Percentiles rank a stretch among this genome's conserved stretches.
Evolutionary conservation across 2,888 invertebrate species (phyloP).

Genomic region (Xanthorhoe spadicearia): DNA sequence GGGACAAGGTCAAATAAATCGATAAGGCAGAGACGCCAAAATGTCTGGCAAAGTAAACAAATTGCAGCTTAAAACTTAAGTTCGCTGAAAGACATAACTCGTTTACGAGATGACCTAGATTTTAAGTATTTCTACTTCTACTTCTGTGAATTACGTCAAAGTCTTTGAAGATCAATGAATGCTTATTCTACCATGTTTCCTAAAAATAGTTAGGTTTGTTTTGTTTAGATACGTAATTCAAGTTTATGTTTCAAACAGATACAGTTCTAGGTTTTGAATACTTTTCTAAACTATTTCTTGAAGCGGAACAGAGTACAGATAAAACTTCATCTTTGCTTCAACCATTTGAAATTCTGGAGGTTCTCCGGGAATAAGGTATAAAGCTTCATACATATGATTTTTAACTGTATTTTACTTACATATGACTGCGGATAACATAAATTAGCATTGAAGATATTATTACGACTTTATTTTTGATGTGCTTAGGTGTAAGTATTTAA

Average conservation of each 20-base stretch:
- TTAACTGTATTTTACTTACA: conserved; percentile 2
- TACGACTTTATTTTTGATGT: not conserved
- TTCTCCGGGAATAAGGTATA: conserved; percentile 12
- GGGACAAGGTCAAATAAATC: conserved; percentile 71
- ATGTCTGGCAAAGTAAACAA: conserved; percentile 57
- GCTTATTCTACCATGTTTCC: not conserved
- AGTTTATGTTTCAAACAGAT: not conserved
- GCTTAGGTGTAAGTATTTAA: too few relatives aligned
- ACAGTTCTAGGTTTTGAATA: not conserved
- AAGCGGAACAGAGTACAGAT: conserved; percentile 6
- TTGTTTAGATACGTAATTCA: not conserved
- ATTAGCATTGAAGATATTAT: too few relatives aligned
- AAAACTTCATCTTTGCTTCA: conserved; percentile 16
- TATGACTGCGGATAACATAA: conserved; percentile 12
- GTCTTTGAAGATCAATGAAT: not conserved
- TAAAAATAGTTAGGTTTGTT: not conserved
- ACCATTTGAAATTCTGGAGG: conserved; percentile 27
- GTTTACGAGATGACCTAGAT: conserved; percentile 25
- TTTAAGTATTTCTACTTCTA: conserved; percentile 13
- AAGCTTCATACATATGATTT: conserved; percentile 13
- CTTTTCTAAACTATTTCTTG: conserved; percentile 1
- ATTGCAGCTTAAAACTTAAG: conserved; percentile 28
- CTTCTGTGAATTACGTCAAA: not conserved
- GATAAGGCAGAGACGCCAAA: conserved; percentile 66
- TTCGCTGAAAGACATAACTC: conserved; percentile 13